Evolutionary conservation across 2,888 invertebrate species (phyloP), one percentile per base, ranked within the genome.

Genomic region (Nemotelus pantherinus): DNA sequence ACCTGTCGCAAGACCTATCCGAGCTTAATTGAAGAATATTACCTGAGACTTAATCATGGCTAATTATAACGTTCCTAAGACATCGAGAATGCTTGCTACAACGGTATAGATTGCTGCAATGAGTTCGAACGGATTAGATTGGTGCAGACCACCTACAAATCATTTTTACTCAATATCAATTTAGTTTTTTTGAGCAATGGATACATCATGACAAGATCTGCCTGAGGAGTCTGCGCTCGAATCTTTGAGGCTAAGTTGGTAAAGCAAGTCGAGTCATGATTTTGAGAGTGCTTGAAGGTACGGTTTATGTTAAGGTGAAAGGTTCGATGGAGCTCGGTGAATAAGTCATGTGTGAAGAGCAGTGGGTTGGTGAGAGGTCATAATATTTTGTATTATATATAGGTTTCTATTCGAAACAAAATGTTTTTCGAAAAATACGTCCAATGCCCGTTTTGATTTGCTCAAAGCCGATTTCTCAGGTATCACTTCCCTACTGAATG

Each of bases 81-180:
- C 25, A 74, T 60, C 58, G 60, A 25, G 41, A 6, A 6, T 48
- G 45, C 47, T 39, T 60, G 39, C 47, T 5, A 48, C 7, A 43
- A 39, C 39, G 39, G 10, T 41, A 39, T 6, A 5, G 63, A 58
- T 60, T 63, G 25, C 41, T 50, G 50, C 50, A 39, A 39, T 41
- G 7, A 70, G 55, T 50, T 9, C 55, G 41, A 41, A 60, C 39
- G 25, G 25, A 25, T 25, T 25, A 25, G 25, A 25, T 25, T 41
- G 60, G 7, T 41, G 9, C 53, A 70, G 74, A 74, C 74, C 74
- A 74, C 74, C 74, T 74, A 74, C 74, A 74, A 74, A 74, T 74
- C 6, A 74, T 60, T 74, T 74, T 74, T 74, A 39, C 74, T 60
- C 74, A 74, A 71, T 53, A 53, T 68, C 68, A 41, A 4, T 71